Evolutionary conservation across 2,113 vertebrate genomes (phyloP).

Genomic region (Mormyrus lacerda): DNA sequence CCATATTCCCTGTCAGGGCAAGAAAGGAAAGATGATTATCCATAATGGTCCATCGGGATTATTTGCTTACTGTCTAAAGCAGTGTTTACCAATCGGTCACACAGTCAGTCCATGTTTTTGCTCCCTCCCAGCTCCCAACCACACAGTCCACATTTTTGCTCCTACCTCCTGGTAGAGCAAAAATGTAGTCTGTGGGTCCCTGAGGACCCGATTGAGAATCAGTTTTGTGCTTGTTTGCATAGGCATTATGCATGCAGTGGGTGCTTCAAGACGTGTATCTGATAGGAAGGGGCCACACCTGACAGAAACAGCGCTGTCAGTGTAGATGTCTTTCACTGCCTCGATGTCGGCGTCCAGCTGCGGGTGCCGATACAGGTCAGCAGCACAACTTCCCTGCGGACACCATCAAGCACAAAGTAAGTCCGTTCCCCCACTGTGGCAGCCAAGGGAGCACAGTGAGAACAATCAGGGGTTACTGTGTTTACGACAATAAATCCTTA

Average conservation of each 20-base stretch:
- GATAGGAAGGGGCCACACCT: constrained; percentile 58
- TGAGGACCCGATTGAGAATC: not conserved
- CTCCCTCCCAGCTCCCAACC: not conserved
- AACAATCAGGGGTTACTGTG: not conserved
- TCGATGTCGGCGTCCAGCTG: constrained; percentile 97
- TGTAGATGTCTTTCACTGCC: constrained; percentile 96
- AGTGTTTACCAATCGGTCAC: not conserved
- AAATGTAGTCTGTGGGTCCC: not conserved
- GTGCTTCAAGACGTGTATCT: not conserved
- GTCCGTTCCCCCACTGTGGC: not conserved
- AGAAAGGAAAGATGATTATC: constrained; percentile 19
- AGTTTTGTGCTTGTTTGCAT: not conserved
- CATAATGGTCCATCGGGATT: not conserved
- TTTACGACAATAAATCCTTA: not conserved
- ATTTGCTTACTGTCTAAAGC: not conserved
- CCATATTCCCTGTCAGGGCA: constrained; percentile 82
- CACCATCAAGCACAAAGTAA: constrained; percentile 18
- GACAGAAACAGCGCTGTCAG: constrained; percentile 86
- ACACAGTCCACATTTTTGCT: not conserved
- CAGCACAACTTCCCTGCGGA: constrained; percentile 85
- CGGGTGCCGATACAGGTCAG: constrained; percentile 92
- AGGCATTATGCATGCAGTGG: not conserved
- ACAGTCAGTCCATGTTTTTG: not conserved
- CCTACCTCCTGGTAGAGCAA: not conserved
- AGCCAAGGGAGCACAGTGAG: not conserved